Evolutionary conservation across 2,797 vertebrate genomes (phyloP), one percentile per base, ranked within the genome.

Genomic region (Oryzias sinensis): DNA sequence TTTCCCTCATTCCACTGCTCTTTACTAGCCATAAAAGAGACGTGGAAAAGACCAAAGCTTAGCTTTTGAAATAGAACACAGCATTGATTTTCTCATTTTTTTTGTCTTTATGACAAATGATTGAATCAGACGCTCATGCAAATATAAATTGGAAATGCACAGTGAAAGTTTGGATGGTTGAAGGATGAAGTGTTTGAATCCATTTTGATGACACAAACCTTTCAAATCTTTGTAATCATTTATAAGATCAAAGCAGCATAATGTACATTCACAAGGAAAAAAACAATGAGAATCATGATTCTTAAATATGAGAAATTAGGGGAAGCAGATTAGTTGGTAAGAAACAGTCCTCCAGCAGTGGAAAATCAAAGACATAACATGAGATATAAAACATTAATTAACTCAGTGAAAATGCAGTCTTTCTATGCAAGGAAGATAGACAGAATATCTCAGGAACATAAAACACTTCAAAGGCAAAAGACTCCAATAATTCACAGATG

Each of bases 11-110:
- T 79, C 70, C 81, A 76, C 66, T 80, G 71, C 80, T 71, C 72
- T 78, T 83, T 76, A 56, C 70, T 65, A 76, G 85, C 83, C 87
- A 88, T 89, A 86, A 81, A 74, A 87, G 83, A 80, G 82, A 82
- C 70, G 79, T 77, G 83, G 81, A 84, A 80, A 84, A 58, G 77
- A 86, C 75, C 74, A 67, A 55, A 78, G 76, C 71, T 82, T 79
- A 80, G 82, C 76, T 82, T 79, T 74, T 68, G 68, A 77, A 77
- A 74, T 68, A 64, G 60, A 43, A 82, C 73, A 71, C 80, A 80
- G 84, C 80, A 70, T 72, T 81, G 77, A 49, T 63, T 72, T 76
- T 72, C 29, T 33, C 8, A 11, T 9, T 33, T 77, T 18, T 79
- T 83, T 69, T 68, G 66, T 77, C 67, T 80, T 68, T 56, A 71